These are phyloP conservation scores for Peromyscus californicus DNA, from an alignment of 2,113 vertebrate genomes.

Conservation along the genomic window DNA sequence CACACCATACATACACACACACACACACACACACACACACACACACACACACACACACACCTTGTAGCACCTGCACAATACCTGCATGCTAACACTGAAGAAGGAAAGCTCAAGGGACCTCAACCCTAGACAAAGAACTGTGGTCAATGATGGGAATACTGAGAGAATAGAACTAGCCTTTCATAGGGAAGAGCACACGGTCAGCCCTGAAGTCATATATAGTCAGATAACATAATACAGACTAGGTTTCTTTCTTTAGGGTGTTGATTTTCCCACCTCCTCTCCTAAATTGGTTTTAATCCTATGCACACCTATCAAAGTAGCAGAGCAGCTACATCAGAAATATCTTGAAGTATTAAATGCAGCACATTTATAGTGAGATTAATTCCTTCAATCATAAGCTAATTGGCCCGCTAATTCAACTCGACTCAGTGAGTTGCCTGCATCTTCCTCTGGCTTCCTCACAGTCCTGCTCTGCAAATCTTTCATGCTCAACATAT, in stretches of 20 bases:
- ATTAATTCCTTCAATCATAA: not conserved
- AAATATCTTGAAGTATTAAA: constrained; percentile 47
- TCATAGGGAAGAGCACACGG: not conserved
- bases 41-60: not conserved
- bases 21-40: not conserved
- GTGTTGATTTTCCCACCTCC: not conserved
- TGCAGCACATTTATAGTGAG: not conserved
- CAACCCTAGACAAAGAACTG: not conserved
- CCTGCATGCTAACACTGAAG: not conserved
- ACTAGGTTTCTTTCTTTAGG: not conserved
- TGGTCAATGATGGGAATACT: not conserved
- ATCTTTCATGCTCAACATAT: not conserved
- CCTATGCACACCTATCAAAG: not conserved
- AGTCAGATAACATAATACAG: not conserved
- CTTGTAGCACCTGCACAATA: not conserved
- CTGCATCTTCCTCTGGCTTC: not conserved
- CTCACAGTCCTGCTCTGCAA: not conserved
- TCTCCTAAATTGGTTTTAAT: not conserved
- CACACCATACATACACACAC: not conserved
- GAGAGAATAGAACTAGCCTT: not conserved
- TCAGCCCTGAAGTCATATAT: not conserved
- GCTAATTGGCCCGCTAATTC: not conserved
- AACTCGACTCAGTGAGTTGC: not conserved
- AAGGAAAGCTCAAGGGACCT: not conserved
- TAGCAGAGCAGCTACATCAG: not conserved